A percentile compares a stretch with the other conserved stretches of the same genome.
These are phyloP conservation scores for Cyprinodon diabolis DNA, from an alignment of 2,797 vertebrate genomes.

Conservation along the genomic window DNA sequence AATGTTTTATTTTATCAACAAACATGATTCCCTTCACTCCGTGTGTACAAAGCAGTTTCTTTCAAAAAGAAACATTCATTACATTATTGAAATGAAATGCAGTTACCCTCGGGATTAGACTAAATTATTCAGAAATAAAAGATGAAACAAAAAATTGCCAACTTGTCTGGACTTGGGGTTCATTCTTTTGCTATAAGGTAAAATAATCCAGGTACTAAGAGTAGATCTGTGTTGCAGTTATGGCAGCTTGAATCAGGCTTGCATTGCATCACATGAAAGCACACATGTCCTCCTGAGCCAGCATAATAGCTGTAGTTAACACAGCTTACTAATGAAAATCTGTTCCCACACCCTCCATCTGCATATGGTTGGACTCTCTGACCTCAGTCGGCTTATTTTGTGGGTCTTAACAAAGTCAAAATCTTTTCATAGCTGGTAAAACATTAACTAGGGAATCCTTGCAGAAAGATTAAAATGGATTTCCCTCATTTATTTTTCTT, in stretches of 20 bases:
- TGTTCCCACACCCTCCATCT: conserved; percentile 58
- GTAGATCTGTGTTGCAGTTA: conserved; percentile 1
- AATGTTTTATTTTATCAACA: conserved; percentile 23
- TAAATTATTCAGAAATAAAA: not conserved
- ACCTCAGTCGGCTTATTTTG: conserved; percentile 24
- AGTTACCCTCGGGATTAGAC: too few relatives aligned
- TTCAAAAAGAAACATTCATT: conserved; percentile 6
- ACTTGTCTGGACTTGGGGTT: not conserved
- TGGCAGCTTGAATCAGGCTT: conserved; percentile 18
- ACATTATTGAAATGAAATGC: not conserved
- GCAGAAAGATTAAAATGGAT: conserved; percentile 9
- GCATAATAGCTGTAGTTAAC: conserved; percentile 35
- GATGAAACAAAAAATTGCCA: not conserved
- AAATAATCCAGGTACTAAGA: not conserved
- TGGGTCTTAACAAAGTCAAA: conserved; percentile 19
- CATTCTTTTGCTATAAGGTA: not conserved
- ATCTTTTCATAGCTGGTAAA: conserved; percentile 13
- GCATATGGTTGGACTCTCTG: conserved; percentile 52
- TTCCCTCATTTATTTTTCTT: not conserved
- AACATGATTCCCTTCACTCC: conserved; percentile 21
- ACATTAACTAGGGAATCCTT: conserved; percentile 1
- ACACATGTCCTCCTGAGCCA: conserved; percentile 25
- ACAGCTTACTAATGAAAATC: conserved; percentile 55
- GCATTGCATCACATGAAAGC: conserved; percentile 23
- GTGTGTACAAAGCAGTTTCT: conserved; percentile 19